Evolutionary conservation across 2,113 vertebrate genomes (phyloP).

Genomic region (Jaculus jaculus): DNA sequence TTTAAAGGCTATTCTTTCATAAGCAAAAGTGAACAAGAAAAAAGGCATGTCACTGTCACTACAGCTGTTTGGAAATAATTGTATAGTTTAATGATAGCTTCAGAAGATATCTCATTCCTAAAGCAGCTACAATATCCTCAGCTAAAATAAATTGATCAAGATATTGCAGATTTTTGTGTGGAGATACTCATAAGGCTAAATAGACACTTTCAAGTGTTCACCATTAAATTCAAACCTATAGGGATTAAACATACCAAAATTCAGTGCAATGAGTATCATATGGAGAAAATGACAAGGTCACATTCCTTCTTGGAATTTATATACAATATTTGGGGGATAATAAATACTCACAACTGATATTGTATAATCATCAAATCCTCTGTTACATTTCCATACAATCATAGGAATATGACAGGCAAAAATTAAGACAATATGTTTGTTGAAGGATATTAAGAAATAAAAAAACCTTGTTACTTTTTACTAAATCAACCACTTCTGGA

Average conservation of each 20-base stretch:
- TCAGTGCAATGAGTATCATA: not conserved
- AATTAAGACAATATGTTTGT: not conserved
- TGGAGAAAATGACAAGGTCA: not conserved
- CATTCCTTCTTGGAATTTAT: not conserved
- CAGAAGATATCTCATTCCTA: not conserved
- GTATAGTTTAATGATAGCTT: not conserved
- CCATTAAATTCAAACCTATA: not conserved
- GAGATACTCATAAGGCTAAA: not conserved
- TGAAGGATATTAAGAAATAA: not conserved
- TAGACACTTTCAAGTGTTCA: not conserved
- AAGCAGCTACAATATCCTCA: not conserved
- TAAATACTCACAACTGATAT: not conserved
- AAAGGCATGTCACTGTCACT: not conserved
- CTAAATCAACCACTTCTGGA: not conserved
- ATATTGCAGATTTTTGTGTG: not conserved
- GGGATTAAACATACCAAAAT: constrained; percentile 20
- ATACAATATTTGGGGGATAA: not conserved
- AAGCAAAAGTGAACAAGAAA: not conserved
- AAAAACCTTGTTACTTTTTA: not conserved
- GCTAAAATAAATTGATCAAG: not conserved
- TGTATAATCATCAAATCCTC: not conserved
- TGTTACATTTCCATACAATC: not conserved
- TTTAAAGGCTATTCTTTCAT: not conserved
- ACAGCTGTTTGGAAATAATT: not conserved
- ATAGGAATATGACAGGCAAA: not conserved